These are phyloP conservation scores for Dicranocentrus wangi DNA, from an alignment of 2,888 invertebrate genomes.

Conservation along the genomic window DNA sequence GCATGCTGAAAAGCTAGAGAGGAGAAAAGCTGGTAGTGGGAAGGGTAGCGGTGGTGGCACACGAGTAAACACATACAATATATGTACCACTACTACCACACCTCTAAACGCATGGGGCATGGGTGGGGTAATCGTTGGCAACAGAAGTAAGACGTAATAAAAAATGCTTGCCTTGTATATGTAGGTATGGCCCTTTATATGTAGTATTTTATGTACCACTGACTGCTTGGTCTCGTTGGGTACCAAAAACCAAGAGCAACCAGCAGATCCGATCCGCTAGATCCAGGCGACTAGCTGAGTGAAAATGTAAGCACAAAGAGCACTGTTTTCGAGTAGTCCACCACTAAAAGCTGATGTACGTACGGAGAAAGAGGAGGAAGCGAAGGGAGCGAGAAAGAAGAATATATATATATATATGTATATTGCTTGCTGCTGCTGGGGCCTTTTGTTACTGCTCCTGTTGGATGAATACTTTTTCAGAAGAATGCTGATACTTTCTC, in stretches of 20 bases:
- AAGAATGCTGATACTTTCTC: constrained; percentile 39
- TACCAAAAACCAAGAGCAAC: constrained; percentile 16
- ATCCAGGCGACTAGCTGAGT: constrained; percentile 34
- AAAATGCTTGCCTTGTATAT: constrained; percentile 53
- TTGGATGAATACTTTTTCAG: constrained; percentile 34
- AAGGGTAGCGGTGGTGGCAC: constrained; percentile 5
- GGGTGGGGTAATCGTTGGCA: constrained; percentile 68
- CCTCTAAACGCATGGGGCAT: constrained; percentile 61
- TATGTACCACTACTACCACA: constrained; percentile 53
- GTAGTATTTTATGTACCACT: constrained; percentile 23
- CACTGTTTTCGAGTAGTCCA: constrained; percentile 62
- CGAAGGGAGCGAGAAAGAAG: constrained; percentile 40
- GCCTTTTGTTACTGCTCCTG: constrained; percentile 37
- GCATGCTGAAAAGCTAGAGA: constrained; percentile 41
- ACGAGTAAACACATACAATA: constrained; percentile 25
- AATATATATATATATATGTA: constrained; percentile 21
- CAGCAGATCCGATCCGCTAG: neutral
- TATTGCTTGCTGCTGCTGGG: constrained; percentile 12
- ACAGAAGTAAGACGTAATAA: constrained; percentile 66
- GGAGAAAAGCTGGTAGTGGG: constrained; percentile 17
- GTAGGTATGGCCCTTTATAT: constrained; percentile 47
- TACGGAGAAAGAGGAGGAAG: constrained; percentile 28
- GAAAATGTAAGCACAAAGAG: constrained; percentile 47
- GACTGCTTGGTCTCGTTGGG: constrained; percentile 8
- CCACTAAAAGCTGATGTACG: constrained; percentile 47